Evolutionary conservation across 2,888 invertebrate species (phyloP).

Genomic region (Heterodera filipjevi): DNA sequence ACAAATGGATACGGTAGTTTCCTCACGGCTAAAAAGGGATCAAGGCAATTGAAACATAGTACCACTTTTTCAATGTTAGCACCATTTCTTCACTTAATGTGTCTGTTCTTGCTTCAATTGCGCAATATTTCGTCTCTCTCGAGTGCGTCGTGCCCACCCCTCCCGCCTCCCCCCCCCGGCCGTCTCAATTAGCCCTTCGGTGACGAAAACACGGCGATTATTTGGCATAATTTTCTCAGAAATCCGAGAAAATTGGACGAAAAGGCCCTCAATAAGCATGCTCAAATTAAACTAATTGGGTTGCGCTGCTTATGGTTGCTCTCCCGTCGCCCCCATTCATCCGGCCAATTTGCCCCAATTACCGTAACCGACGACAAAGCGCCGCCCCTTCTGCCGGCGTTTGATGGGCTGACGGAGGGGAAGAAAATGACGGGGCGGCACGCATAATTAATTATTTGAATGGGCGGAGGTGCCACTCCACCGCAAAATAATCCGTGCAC

Average conservation of each 20-base stretch:
- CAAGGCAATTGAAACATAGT: too few relatives aligned
- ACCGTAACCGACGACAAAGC: slow-evolving; percentile 1
- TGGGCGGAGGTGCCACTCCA: slow-evolving; percentile 1
- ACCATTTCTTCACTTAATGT: too few relatives aligned
- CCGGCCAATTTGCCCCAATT: slow-evolving; percentile 15
- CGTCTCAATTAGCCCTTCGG: slow-evolving; percentile 12
- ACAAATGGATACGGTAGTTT: too few relatives aligned
- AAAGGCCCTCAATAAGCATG: background rate
- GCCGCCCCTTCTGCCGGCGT: background rate
- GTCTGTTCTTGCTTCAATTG: background rate
- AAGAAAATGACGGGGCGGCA: background rate
- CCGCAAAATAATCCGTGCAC: background rate
- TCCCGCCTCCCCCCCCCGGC: too few relatives aligned
- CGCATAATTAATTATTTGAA: background rate
- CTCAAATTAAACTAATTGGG: slow-evolving; percentile 21
- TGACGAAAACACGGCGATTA: slow-evolving; percentile 13
- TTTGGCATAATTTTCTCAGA: background rate
- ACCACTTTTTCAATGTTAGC: too few relatives aligned
- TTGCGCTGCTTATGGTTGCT: background rate
- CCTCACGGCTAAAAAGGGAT: too few relatives aligned
- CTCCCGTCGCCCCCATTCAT: background rate
- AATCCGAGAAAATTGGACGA: background rate
- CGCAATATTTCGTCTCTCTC: slow-evolving; percentile 12
- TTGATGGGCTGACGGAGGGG: background rate
- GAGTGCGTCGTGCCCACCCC: too few relatives aligned